A percentile compares a stretch with the other conserved stretches of the same genome.
Conservation (phyloP, 64 coral and sea anemone genomes). For the Dendrophyllia cribrosa region DNA sequence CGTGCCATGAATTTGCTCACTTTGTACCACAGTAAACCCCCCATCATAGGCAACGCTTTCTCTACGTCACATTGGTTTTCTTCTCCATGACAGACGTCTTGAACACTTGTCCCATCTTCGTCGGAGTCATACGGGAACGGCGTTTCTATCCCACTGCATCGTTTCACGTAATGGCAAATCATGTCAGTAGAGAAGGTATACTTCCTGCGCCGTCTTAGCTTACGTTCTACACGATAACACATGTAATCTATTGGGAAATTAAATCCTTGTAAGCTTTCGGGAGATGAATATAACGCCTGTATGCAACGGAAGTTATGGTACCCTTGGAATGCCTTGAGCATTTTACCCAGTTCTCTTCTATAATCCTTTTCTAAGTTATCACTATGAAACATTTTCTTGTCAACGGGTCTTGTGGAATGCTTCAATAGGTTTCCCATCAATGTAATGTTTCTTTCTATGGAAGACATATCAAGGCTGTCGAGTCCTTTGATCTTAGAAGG, state of each 20-base stretch:
- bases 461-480: slow-evolving; percentile 4
- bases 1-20: slow-evolving; percentile 32
- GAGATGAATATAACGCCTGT: slow-evolving; percentile 21
- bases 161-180: slow-evolving; percentile 14
- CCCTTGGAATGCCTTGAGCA: slow-evolving; percentile 30
- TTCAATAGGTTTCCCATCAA: neutral
- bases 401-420: neutral
- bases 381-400: neutral
- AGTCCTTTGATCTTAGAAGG: neutral
- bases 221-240: neutral
- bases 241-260: slow-evolving; percentile 23
- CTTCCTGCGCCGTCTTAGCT: neutral
- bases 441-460: neutral
- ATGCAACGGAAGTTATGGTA: slow-evolving; percentile 36
- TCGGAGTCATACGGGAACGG: neutral
- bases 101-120: neutral
- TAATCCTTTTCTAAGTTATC: neutral
- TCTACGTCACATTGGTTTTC: slow-evolving; percentile 37
- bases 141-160: neutral
- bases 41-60: slow-evolving; percentile 57
- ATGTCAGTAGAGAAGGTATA: slow-evolving; percentile 19
- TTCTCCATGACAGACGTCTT: neutral
- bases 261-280: slow-evolving; percentile 14
- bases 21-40: slow-evolving; percentile 46
- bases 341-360: neutral